Base-by-base conservation (phyloP, 1,140 invertebrate genomes). In the Aphelinus certus region DNA sequence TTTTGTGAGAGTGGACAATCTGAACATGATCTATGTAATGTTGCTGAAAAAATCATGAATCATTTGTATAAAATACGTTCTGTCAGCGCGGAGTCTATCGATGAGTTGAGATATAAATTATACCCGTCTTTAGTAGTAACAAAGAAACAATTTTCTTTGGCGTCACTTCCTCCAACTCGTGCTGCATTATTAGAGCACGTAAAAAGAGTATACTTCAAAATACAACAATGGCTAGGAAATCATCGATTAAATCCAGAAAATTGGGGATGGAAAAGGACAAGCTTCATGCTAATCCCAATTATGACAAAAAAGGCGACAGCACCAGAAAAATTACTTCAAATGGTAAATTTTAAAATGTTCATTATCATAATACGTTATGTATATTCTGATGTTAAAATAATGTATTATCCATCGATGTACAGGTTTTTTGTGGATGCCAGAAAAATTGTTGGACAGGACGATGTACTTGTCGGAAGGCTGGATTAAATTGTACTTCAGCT, bases 171-270 rank as follows among this genome's bases (percentile, higher is more conserved):
- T 77, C 82, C 81, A 48, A 83, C 77, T 66, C 49, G 53, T 76
- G 73, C 66, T 75, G 80, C 60, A 67, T 46, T 73, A 10, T n/a
- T 26, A 26, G 53, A 79, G 47, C 79, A 81, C 63, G 9, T 53
- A 7, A 81, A 83, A 63, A 79, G 85, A 76, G 83, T 86, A 10
- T 87, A 86, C 69, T 85, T 84, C 71, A 81, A 87, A 76, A 76
- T 88, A 80, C 83, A 86, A 82, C 82, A 79, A 61, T 87, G 86
- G 84, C 75, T 84, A 81, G 82, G 82, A 64, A 75, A 84, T 51
- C 68, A 87, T 26, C 26, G 26, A 61, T 79, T 85, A 76, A 73
- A 84, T 79, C 85, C 85, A 65, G 76, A 83, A 78, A 79, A 79
- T 77, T 87, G 83, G 82, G 81, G 80, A 56, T 86, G 81, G 84